These are phyloP conservation scores for Hippocampus mohnikei DNA, from an alignment of 2,113 vertebrate genomes.

Conservation along the genomic window DNA sequence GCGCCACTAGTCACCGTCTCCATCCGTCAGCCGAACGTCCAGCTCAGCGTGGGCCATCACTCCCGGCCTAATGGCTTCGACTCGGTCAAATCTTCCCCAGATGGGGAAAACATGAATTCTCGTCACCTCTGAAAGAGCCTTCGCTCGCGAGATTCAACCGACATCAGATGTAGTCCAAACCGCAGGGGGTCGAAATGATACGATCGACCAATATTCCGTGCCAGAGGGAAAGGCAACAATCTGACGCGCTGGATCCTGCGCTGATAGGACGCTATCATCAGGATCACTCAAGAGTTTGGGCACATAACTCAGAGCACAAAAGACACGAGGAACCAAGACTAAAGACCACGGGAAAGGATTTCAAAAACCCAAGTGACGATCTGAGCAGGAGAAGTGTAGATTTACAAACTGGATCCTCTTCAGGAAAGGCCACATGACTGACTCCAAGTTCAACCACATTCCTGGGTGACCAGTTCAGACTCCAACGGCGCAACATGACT, in stretches of 20 bases:
- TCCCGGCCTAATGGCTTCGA: not conserved
- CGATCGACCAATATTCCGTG: no score
- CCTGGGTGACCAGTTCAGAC: no score
- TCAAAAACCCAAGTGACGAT: no score
- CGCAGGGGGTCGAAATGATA: no score
- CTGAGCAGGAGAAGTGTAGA: no score
- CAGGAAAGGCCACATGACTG: no score
- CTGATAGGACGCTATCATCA: not conserved
- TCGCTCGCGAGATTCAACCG: not conserved
- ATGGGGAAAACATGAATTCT: not conserved
- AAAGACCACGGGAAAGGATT: not conserved
- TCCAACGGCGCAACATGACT: not conserved
- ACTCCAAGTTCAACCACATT: no score
- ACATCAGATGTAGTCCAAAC: not conserved
- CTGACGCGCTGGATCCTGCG: not conserved
- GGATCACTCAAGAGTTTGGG: not conserved
- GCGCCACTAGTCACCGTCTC: constrained; percentile 1
- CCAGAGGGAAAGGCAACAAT: no score
- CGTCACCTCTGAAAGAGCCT: not conserved
- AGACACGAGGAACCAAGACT: not conserved
- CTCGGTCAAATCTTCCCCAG: not conserved
- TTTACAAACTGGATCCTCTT: no score
- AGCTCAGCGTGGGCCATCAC: not conserved
- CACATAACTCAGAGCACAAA: not conserved
- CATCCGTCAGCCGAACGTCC: not conserved